phyloP scores from a whole-genome alignment of 2,797 vertebrate genomes.

The Tachyglossus aculeatus region DNA sequence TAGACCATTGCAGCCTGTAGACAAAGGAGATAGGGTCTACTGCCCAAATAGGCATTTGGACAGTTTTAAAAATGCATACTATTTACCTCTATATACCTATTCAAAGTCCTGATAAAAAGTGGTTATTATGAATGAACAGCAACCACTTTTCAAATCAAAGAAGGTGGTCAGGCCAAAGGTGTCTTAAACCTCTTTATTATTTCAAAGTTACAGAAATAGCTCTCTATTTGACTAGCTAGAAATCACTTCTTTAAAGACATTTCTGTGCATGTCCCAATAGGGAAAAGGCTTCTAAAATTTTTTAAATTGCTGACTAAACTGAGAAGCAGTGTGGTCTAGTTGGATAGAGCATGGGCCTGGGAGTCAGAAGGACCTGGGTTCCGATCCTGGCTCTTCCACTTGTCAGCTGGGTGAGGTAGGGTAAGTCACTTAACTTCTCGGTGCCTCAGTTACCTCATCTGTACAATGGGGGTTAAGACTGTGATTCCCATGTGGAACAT shows the following conservation, averaged over 20 bases:
- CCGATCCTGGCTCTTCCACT: too few relatives aligned
- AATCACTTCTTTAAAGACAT: background rate
- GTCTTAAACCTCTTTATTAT: slow-evolving; percentile 3
- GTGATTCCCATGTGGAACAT: too few relatives aligned
- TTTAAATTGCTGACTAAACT: too few relatives aligned
- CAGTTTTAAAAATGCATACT: slow-evolving; percentile 51
- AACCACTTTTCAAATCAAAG: slow-evolving; percentile 32
- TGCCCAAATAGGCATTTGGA: slow-evolving; percentile 37
- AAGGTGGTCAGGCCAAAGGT: slow-evolving; percentile 9
- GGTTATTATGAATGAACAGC: slow-evolving; percentile 38
- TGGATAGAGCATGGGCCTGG: too few relatives aligned
- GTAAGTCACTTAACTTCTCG: too few relatives aligned
- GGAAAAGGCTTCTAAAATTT: too few relatives aligned
- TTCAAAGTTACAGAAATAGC: background rate
- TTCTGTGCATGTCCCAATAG: too few relatives aligned
- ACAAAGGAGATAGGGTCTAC: slow-evolving; percentile 32
- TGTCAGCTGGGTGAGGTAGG: too few relatives aligned
- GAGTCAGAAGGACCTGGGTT: too few relatives aligned
- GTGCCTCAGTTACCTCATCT: too few relatives aligned
- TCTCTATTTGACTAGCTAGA: background rate
- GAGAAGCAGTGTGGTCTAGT: too few relatives aligned
- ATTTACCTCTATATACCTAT: slow-evolving; percentile 38
- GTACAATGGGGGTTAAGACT: too few relatives aligned
- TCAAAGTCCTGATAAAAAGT: slow-evolving; percentile 13
- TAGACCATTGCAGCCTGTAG: slow-evolving; percentile 19